Base-by-base conservation (phyloP, 2,797 vertebrate species). In the Calcarius lapponicus region DNA sequence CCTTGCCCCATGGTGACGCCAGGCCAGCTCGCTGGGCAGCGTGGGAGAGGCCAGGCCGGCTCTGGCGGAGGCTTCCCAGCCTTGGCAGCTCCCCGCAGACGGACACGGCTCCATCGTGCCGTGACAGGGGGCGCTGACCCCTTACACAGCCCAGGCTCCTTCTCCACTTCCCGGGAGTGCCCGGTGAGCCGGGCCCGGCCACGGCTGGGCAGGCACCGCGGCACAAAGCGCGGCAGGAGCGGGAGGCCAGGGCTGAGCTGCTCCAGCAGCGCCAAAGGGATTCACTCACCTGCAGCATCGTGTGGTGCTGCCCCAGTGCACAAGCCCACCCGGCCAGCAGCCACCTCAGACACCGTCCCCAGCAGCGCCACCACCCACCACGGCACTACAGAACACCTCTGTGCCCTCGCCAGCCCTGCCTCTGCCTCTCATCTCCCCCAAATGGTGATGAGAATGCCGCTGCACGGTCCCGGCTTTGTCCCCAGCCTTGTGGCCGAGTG, bases 361-460 rank as follows among this genome's bases (percentile, higher is more conserved):
- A 56, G 60, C 60, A 36, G 43, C 34, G 70, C 38, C 71, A 88
- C 45, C 66, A 50, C 47, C 32, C 29, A 25, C 57, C 65, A 29
- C 1, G 11, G 80, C 10, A 1, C 20, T 26, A 15, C 1, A 1
- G 43, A 76, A 40, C 60, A 28, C 21, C 10, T 48, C 22, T 9
- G 5, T 2, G 10, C 54, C 56, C 19, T 7, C 1, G 1, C 45
- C 38, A 32, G 50, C 10, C 4, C 34, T 26, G 72, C 20, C 32
- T 62, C 29, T 4, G 2, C 45, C 45, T 42, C 48, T 53, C 29
- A 66, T 11, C 65, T 79, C 70, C 91, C 45, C 40, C 45, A 25
- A 21, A 26, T 2, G 7, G 50, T 4, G 32, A 20, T 2, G 2
- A 3, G 25, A 13, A 78, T 0, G 6, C 0, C 0, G n/a, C 61